phyloP scores from a whole-genome alignment of 2,888 invertebrate species.

The Abrostola triplasia region DNA sequence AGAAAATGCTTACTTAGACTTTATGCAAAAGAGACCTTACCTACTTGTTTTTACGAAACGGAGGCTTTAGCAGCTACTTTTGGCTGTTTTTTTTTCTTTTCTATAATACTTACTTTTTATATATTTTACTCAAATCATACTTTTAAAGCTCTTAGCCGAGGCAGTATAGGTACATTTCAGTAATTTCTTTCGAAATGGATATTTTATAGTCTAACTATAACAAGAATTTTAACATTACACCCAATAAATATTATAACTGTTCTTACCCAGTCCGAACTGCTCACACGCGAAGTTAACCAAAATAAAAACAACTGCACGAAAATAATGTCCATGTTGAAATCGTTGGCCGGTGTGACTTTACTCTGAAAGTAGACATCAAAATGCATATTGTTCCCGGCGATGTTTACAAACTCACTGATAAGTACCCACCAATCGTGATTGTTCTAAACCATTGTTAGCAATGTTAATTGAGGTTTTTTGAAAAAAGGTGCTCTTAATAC shows the following conservation, averaged over 20 bases:
- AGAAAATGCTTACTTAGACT: constrained; percentile 20
- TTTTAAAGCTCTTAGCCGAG: no score
- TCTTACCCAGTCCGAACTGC: constrained; percentile 56
- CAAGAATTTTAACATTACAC: no score
- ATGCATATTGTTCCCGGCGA: constrained; percentile 51
- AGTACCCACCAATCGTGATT: constrained; percentile 55
- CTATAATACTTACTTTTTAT: no score
- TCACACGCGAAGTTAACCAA: constrained; percentile 51
- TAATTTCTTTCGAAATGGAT: no score
- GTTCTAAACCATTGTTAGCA: constrained; percentile 55
- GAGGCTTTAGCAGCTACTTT: no score
- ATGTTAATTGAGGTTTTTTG: constrained; percentile 15
- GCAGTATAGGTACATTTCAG: no score
- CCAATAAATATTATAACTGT: not conserved
- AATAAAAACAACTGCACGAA: constrained; percentile 53
- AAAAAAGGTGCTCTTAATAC: constrained; percentile 13
- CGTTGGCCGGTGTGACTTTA: constrained; percentile 22
- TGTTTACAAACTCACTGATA: constrained; percentile 68
- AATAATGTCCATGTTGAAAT: constrained; percentile 54
- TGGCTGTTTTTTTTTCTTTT: no score
- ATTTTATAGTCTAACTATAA: no score
- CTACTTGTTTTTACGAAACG: no score
- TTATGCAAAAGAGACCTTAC: not conserved
- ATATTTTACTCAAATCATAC: no score
- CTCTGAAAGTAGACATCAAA: constrained; percentile 51